A percentile compares a stretch with the other conserved stretches of the same genome.
Evolutionary conservation across 2,113 vertebrate species (phyloP).

Genomic region (Sinosuthora webbiana): DNA sequence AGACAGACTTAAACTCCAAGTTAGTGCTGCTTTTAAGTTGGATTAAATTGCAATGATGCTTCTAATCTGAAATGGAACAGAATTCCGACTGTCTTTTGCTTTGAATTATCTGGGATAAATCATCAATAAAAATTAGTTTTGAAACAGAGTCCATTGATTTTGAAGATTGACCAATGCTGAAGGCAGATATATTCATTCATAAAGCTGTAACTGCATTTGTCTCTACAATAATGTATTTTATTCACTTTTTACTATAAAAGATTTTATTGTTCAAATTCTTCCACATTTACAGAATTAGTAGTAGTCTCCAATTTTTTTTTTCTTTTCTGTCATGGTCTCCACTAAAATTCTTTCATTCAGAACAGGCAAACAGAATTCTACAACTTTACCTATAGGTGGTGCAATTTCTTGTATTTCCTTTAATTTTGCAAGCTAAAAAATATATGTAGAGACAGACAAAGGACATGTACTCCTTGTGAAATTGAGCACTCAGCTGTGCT

Average conservation of each 20-base stretch:
- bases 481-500: background rate
- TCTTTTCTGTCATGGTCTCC: background rate
- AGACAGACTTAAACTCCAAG: background rate
- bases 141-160: background rate
- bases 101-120: background rate
- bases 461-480: background rate
- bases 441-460: conserved; percentile 49
- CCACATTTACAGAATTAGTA: background rate
- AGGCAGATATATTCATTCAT: background rate
- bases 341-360: background rate
- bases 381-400: conserved; percentile 57
- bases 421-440: conserved; percentile 17
- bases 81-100: background rate
- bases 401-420: conserved; percentile 61
- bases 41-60: background rate
- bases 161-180: conserved; percentile 56
- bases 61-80: background rate
- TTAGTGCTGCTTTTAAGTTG: background rate
- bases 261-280: background rate
- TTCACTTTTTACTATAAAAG: background rate
- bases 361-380: conserved; percentile 10
- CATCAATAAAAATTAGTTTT: background rate
- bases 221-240: conserved; percentile 34
- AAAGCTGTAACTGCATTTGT: conserved; percentile 37
- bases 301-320: background rate